Evolutionary conservation across 2,113 vertebrate species (phyloP), one percentile per base, ranked within the genome.

Genomic region (Catharus fuscescens): DNA sequence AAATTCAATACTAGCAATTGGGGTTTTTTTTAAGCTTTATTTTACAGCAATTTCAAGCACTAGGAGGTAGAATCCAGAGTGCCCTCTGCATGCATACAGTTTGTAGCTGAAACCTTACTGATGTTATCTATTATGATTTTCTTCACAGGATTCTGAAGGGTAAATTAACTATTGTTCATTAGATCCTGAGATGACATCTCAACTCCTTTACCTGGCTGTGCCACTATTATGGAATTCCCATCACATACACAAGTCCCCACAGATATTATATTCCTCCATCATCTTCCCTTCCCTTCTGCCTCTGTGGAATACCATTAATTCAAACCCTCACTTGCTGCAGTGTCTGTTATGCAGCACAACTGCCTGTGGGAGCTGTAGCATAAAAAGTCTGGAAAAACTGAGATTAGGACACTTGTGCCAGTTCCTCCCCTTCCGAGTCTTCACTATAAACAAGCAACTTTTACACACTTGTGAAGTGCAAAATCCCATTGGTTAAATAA

Each of bases 31-130:
- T 42, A 64, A 42, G 1, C 6, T 10, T 47, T 52, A 8, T 60
- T 52, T 60, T 67, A 44, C 9, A 48, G 21, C 8, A 31, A 47
- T 50, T 74, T 77, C 24, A n/a, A 71, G 17, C 34, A 8, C 12
- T 8, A 48, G 21, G 26, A 47, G 21, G 5, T 18, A 32, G 52
- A 60, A 76, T 28, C 2, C n/a, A 76, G 34, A 34, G 4, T 38
- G 16, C 11, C 31, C 36, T 60, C 48, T 26, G 10, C 5, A 56
- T 1, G 1, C 25, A 28, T 8, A 9, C 1, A 8, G 6, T 70
- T 50, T 28, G 2, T 25, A 40, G 26, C 10, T 32, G 47, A 74
- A 50, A 50, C 11, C 9, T 64, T 18, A 44, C 6, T 20, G 52
- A 31, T 9, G 7, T 44, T 62, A 53, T 15, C 19, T 25, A 14